Conservation (phyloP, 2,113 vertebrate species). For the Morphnarchus princeps region DNA sequence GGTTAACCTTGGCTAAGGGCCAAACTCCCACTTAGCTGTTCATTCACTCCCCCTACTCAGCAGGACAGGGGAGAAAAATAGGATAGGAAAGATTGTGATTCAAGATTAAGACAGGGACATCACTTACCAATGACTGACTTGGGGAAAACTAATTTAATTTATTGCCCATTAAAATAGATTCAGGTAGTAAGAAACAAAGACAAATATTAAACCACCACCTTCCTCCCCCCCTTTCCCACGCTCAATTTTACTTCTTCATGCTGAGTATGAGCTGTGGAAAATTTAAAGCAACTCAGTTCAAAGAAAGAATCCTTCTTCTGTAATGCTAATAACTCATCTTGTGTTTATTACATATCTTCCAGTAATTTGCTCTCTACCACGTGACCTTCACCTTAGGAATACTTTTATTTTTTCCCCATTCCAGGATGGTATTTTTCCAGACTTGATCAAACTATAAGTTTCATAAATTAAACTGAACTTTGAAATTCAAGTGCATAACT, state of each 20-base stretch:
- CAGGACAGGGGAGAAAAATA: background rate
- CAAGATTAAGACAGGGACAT: background rate
- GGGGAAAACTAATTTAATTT: background rate
- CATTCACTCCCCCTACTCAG: background rate
- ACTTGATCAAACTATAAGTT: background rate
- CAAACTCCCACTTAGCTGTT: background rate
- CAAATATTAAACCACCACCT: background rate
- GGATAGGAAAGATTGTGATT: background rate
- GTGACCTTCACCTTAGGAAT: background rate
- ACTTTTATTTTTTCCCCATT: background rate
- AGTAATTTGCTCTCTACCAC: background rate
- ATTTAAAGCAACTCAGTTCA: background rate
- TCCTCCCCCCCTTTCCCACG: background rate
- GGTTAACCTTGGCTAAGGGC: background rate
- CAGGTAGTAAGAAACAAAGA: background rate
- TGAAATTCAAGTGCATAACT: background rate
- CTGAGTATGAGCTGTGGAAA: background rate
- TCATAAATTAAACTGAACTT: background rate
- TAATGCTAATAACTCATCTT: background rate
- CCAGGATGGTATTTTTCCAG: background rate
- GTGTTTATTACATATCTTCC: background rate
- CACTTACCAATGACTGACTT: background rate
- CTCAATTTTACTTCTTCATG: background rate
- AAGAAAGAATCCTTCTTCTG: background rate
- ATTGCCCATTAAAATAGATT: background rate